Evolutionary conservation across 2,888 invertebrate species (phyloP).

Genomic region (Phyto melanocephala): DNA sequence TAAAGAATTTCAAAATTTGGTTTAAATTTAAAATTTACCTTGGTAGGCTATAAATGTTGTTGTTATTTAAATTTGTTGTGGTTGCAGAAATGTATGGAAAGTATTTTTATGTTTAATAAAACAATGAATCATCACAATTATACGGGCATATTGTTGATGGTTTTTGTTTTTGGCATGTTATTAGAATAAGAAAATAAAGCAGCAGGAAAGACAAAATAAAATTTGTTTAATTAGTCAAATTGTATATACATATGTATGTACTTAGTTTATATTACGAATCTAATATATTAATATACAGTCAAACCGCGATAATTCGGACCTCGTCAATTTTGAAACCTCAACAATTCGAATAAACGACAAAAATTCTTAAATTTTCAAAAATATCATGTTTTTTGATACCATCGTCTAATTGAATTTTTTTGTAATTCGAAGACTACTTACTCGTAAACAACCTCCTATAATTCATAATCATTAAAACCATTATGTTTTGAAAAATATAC

Average conservation of each 20-base stretch:
- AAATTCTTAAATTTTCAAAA: no score
- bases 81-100: constrained; percentile 30
- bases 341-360: no score
- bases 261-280: neutral
- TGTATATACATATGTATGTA: no score
- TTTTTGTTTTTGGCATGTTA: constrained; percentile 50
- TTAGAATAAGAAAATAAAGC: constrained; percentile 8
- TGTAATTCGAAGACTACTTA: no score
- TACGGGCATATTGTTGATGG: constrained; percentile 30
- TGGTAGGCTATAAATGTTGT: constrained; percentile 71
- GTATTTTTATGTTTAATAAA: constrained; percentile 10
- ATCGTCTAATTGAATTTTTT: no score
- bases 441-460: no score
- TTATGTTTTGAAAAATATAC: no score
- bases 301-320: neutral
- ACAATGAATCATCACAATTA: constrained; percentile 33
- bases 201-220: constrained; percentile 33
- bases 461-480: no score
- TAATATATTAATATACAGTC: neutral
- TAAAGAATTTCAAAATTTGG: constrained; percentile 11
- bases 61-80: constrained; percentile 33
- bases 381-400: no score
- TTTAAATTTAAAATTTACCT: constrained; percentile 69
- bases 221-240: constrained; percentile 1
- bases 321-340: no score